Conservation (phyloP, 1,140 invertebrate genomes). For the Camponotus vicinus region DNA sequence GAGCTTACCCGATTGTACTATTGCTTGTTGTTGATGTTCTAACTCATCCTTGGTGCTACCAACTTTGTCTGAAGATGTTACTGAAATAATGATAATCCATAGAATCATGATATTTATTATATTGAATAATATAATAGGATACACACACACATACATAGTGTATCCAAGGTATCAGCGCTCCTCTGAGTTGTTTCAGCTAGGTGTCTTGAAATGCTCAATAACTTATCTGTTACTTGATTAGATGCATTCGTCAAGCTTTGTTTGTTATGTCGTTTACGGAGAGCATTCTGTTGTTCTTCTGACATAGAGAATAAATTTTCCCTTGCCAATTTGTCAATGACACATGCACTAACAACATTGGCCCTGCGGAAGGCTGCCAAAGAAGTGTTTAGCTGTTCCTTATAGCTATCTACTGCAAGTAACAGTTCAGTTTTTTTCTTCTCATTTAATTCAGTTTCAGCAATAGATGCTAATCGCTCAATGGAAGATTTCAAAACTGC, state of each 20-base stretch:
- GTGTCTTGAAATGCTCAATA: constrained; percentile 93
- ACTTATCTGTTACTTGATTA: constrained; percentile 92
- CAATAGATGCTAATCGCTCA: constrained; percentile 89
- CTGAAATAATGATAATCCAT: constrained; percentile 80
- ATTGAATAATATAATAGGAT: constrained; percentile 49
- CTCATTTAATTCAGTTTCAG: constrained; percentile 88
- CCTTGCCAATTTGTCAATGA: constrained; percentile 91
- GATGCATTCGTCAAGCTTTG: constrained; percentile 89
- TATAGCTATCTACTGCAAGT: constrained; percentile 89
- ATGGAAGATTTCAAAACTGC: constrained; percentile 89
- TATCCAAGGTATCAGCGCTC: constrained; percentile 94
- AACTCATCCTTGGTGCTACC: constrained; percentile 94
- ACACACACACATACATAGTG: constrained; percentile 87
- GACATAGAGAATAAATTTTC: constrained; percentile 89
- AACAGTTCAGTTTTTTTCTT: constrained; percentile 88
- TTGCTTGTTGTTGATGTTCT: constrained; percentile 93
- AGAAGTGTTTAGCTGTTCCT: constrained; percentile 90
- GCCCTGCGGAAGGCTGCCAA: constrained; percentile 92
- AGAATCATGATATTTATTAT: neutral
- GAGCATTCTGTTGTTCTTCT: constrained; percentile 87
- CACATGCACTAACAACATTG: constrained; percentile 90
- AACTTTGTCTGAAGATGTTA: constrained; percentile 84
- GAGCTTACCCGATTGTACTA: constrained; percentile 95
- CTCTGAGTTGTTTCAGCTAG: constrained; percentile 94
- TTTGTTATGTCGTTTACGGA: constrained; percentile 89